Conservation (phyloP, 2,113 vertebrate species). For the Actinemys pallida region DNA sequence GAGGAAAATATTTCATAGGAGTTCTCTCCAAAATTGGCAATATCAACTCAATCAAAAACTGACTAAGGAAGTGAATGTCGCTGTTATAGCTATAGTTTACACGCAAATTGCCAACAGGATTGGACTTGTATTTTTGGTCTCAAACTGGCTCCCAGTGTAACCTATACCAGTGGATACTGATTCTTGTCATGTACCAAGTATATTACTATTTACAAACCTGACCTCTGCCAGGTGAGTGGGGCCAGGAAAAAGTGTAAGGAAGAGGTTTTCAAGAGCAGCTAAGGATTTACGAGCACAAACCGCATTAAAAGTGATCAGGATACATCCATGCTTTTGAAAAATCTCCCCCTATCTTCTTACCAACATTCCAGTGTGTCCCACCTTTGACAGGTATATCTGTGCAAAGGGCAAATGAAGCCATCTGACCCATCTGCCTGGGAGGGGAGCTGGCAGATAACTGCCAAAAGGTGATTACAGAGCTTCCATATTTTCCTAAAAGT, state of each 20-base stretch:
- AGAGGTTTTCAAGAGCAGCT: neutral
- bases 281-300: rapidly evolving
- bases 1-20: neutral
- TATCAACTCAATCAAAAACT: neutral
- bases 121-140: neutral
- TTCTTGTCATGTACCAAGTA: neutral
- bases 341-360: neutral
- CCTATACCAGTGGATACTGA: neutral
- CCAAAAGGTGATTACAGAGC: neutral
- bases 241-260: neutral
- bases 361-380: neutral
- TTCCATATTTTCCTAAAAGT: rapidly evolving
- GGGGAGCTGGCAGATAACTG: neutral
- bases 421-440: neutral
- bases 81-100: neutral
- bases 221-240: neutral
- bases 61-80: neutral
- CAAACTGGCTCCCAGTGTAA: neutral
- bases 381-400: neutral
- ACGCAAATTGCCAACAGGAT: neutral
- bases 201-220: neutral
- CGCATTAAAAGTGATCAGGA: rapidly evolving
- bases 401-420: neutral
- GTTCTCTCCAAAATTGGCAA: rapidly evolving
- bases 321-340: neutral